These are phyloP conservation scores for Pyrocoelia pectoralis DNA, from an alignment of 2,888 invertebrate genomes.

Conservation along the genomic window DNA sequence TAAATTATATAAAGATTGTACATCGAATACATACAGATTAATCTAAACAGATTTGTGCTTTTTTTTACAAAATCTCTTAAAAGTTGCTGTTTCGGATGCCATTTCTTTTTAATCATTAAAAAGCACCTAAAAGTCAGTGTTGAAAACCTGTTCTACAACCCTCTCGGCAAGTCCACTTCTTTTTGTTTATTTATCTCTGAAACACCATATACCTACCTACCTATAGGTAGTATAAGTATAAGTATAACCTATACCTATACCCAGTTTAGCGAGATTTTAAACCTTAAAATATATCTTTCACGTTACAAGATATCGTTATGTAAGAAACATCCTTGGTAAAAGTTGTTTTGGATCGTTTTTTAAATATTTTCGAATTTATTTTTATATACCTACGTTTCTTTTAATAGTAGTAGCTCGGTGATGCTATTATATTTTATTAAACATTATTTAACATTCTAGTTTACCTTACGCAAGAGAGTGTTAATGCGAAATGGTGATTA, in stretches of 20 bases:
- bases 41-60: conserved; percentile 9
- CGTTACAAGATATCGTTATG: conserved; percentile 19
- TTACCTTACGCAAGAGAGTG: neutral
- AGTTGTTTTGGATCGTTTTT: neutral
- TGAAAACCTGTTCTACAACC: conserved; percentile 40
- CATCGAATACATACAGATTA: conserved; percentile 31
- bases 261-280: conserved; percentile 34
- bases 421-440: neutral
- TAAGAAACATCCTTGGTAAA: conserved; percentile 16
- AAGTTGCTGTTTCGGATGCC: conserved; percentile 39
- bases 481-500: too few species aligned
- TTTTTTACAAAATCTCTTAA: neutral
- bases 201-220: conserved; percentile 3
- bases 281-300: conserved; percentile 9
- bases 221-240: too few species aligned
- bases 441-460: neutral
- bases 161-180: conserved; percentile 32
- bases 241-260: too few species aligned
- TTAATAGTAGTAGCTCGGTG: too few species aligned
- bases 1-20: conserved; percentile 21
- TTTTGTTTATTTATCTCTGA: conserved; percentile 27
- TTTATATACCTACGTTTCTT: too few species aligned
- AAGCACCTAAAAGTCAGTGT: conserved; percentile 38
- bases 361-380: too few species aligned
- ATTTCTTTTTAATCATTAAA: conserved; percentile 39